Evolutionary conservation across 2,797 vertebrate species (phyloP), one percentile per base, ranked within the genome.

Genomic region (Pempheris klunzingeri): DNA sequence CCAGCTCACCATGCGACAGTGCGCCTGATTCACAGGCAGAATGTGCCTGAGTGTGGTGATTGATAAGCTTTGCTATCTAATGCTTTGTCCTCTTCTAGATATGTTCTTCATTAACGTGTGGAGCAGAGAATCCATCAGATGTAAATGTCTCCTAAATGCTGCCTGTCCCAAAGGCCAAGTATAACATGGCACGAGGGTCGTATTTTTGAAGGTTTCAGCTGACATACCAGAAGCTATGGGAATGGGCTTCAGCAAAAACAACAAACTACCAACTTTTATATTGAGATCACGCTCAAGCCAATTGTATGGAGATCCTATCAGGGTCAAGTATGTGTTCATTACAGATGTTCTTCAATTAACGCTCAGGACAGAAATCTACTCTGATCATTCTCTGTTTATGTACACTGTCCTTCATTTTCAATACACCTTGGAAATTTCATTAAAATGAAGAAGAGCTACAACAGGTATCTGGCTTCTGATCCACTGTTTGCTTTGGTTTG

Each of bases 141-240:
- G 26, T 62, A 88, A 91, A 78, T 82, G 81, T 92, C 84, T 90
- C 83, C 75, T 89, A 79, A 91, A 91, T 75, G 71, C 82, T 81
- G 74, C 83, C 77, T 85, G 76, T 88, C 81, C 78, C 77, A 90
- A 86, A 91, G 76, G 91, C 93, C 92, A 95, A 93, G 87, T 82
- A 89, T 71, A 95, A 94, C 93, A 94, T 60, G 83, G 77, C 77
- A 81, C 76, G 13, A 78, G 83, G 88, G 84, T 90, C 80, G 81
- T 90, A 89, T 92, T 94, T 88, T 90, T 77, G 84, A 88, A 91
- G 87, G 88, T 91, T 92, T 91, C 77, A 70, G 70, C 83, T 86
- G 88, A 88, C 88, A 87, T 91, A 89, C 87, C 87, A 92, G 85
- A 81, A 87, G 80, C 82, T 92, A 82, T 92, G 88, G 86, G 89